phyloP scores from a whole-genome alignment of 2,888 invertebrate species.

The Microdon myrmicae region DNA sequence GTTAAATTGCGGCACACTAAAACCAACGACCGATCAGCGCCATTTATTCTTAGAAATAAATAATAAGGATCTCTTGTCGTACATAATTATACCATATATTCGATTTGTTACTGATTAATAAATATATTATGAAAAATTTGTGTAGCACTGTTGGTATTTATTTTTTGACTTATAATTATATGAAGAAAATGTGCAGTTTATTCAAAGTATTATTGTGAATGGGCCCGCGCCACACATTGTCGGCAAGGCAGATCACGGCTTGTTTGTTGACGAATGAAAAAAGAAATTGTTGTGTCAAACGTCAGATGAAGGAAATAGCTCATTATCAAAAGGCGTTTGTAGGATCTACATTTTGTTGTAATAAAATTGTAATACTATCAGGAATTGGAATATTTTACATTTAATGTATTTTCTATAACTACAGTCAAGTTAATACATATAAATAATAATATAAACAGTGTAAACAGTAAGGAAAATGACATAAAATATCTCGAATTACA shows the following conservation, averaged over 20 bases:
- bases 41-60: constrained; percentile 70
- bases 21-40: constrained; percentile 87
- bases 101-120: constrained; percentile 16
- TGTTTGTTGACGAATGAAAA: not conserved
- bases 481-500: too few species aligned
- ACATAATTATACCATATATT: not conserved
- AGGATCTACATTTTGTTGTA: too few species aligned
- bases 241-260: not conserved
- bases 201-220: not conserved
- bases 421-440: too few species aligned
- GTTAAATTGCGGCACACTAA: constrained; percentile 88
- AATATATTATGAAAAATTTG: constrained; percentile 4
- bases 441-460: too few species aligned
- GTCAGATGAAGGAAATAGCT: not conserved
- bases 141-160: too few species aligned
- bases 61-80: constrained; percentile 4
- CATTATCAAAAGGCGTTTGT: too few species aligned
- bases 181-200: not conserved
- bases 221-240: not conserved
- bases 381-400: too few species aligned
- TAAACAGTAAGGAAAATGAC: too few species aligned
- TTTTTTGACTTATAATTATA: too few species aligned
- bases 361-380: too few species aligned
- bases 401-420: too few species aligned
- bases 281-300: not conserved